Evolutionary conservation across 1,140 invertebrate species (phyloP), one percentile per base, ranked within the genome.

Genomic region (Zaprionus tsacasi): DNA sequence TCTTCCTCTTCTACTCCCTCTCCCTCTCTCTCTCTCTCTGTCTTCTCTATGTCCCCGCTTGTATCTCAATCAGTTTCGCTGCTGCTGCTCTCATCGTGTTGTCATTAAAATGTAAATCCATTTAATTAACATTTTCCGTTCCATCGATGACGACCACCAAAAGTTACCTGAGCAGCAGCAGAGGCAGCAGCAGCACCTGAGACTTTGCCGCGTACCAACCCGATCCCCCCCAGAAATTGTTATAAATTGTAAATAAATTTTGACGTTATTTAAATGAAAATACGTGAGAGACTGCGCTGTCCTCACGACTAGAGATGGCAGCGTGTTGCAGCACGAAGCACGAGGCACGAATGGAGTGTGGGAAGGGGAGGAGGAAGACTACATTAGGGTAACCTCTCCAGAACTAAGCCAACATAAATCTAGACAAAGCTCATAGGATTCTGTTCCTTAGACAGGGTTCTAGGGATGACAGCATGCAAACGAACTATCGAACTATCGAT

Each of bases 71-170:
- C 79, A 76, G 77, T 57, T 70, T 60, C 55, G 33, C 54, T 75
- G 80, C 76, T 55, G 38, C 65, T 70, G 73, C 64, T 60, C 63
- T 83, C 27, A 6, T 83, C 83, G 83, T 89, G 85, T 88, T 89
- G 83, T 88, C 83, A 88, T 88, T 88, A 88, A 88, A 88, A 88
- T 88, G 83, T 88, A 88, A 88, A 88, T 88, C 80, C 85, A 70
- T 88, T 88, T 88, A 88, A 88, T 88, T 88, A 88, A 88, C 83
- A 83, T 88, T 88, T 89, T 82, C 52, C 61, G 40, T 43, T 77
- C 65, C 52, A 43, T 40, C 48, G 60, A 25, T 12, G 45, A 50
- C 45, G 45, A 83, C 81, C 81, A 83, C 81, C 81, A 76, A 76
- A 52, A 79, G 81, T 85, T 85, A 85, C 65, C 65, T 67, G 67